Percentiles rank a stretch among this genome's conserved stretches.
Conservation (phyloP, 2,113 vertebrate species). For the Mormoops blainvillei region DNA sequence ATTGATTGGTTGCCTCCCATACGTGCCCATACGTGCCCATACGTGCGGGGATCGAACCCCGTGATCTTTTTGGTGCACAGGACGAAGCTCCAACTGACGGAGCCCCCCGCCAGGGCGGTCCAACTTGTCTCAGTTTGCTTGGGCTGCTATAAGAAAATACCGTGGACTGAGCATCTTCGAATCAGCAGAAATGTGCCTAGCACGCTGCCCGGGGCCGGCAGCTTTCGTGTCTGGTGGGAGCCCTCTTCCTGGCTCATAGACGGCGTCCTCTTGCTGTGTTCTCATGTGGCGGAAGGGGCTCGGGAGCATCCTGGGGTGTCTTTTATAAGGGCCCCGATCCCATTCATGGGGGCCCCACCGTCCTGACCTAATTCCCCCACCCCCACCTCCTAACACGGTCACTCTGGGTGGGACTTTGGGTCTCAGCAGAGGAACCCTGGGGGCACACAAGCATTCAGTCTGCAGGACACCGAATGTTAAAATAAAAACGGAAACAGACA, state of each 20-base stretch:
- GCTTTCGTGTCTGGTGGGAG: too few relatives aligned
- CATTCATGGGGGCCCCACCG: neutral
- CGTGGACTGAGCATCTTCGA: too few relatives aligned
- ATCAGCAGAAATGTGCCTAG: neutral
- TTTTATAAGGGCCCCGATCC: neutral
- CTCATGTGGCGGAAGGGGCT: too few relatives aligned
- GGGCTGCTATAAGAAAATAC: neutral
- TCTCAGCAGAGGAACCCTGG: neutral
- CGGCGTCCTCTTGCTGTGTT: too few relatives aligned
- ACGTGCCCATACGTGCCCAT: too few relatives aligned
- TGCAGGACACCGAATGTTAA: neutral
- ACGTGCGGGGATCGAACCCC: too few relatives aligned
- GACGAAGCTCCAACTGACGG: neutral
- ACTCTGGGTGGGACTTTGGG: neutral
- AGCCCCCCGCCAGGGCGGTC: too few relatives aligned
- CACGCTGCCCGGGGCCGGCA: neutral
- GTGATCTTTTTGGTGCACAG: too few relatives aligned
- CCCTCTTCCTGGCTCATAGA: too few relatives aligned
- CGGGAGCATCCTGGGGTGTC: neutral
- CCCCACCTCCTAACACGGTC: neutral
- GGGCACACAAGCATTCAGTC: neutral
- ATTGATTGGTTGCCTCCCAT: neutral
- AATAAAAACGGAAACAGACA: neutral
- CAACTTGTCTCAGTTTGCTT: neutral
- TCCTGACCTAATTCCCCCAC: neutral